phyloP scores from a whole-genome alignment of 2,888 invertebrate species.

The Platycheirus albimanus region DNA sequence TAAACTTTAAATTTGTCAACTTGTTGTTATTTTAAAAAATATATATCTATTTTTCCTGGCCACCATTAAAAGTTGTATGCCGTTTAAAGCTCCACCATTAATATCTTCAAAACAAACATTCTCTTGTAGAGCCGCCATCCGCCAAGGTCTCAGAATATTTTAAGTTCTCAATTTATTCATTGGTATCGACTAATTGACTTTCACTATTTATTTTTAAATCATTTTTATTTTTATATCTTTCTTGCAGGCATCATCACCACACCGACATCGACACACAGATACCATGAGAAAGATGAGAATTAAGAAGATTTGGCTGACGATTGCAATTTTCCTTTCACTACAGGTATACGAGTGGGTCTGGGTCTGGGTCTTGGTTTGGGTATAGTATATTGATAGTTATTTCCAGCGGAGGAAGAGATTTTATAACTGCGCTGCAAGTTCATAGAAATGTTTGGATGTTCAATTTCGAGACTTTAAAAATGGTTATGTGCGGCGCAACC shows the following conservation, averaged over 20 bases:
- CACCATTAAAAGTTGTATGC: no score
- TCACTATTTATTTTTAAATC: slow-evolving; percentile 56
- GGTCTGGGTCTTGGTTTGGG: slow-evolving; percentile 1
- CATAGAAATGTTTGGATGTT: slow-evolving; percentile 17
- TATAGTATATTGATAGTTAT: slow-evolving; percentile 36
- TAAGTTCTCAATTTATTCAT: slow-evolving; percentile 38
- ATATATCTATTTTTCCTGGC: no score
- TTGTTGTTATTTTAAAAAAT: no score
- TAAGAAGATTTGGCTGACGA: slow-evolving; percentile 80
- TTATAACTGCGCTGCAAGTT: slow-evolving; percentile 32
- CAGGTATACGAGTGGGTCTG: slow-evolving; percentile 79
- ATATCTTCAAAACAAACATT: neutral
- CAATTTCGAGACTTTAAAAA: slow-evolving; percentile 1
- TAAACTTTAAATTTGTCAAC: no score
- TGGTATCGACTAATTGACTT: slow-evolving; percentile 50
- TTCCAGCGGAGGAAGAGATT: slow-evolving; percentile 44
- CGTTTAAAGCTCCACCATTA: neutral
- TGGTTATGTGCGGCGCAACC: slow-evolving; percentile 5
- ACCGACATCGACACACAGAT: slow-evolving; percentile 49
- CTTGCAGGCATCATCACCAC: slow-evolving; percentile 56
- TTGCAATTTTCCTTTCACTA: slow-evolving; percentile 81
- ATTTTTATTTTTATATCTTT: slow-evolving; percentile 32
- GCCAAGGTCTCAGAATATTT: slow-evolving; percentile 56
- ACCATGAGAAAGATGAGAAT: slow-evolving; percentile 77
- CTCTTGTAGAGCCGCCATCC: no score